Base-by-base conservation (phyloP, 2,888 invertebrate species). In the Coremacera marginata region DNA sequence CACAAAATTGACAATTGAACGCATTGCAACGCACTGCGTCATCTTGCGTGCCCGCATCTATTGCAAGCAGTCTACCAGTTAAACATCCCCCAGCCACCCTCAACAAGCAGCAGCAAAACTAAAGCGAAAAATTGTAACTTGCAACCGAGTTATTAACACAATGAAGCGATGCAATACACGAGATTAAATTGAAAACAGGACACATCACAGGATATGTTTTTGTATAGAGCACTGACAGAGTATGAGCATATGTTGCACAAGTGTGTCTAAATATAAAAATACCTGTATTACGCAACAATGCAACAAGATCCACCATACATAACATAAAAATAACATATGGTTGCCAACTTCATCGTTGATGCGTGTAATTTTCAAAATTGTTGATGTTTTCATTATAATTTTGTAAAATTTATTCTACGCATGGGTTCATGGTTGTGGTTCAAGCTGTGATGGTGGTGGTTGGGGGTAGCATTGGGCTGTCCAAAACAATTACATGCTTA, bases 21-120 rank as follows among this genome's bases (percentile, higher is more conserved):
- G 68, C 51, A 19, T 25, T 67, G 44, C 9, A 14, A 63, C 34
- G 68, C 51, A 19, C 22, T 67, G 22, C 14, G 37, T 19, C 62
- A 73, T 73, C 51, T 62, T 63, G 72, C 62, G 62, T 51, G n/a
- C 72, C 72, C 72, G 72, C 72, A 73, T 73, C 72, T 73, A 22
- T 34, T 4, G 55, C 70, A 31, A 55, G 34, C 51, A 70, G 27
- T 25, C 44, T n/a, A 57, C 19, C 55, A 25, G 31, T 31, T 9
- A 9, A 1, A 57, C 37, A 11, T 37, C 14, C 22, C 16, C 44
- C 16, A 37, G 7, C 27, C 70, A 55, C 57, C 57, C 52, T 22
- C 52, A 22, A 55, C 5, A 55, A 55, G 5, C 19, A 65, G 11
- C 63, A 31, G 16, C 2, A 34, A 27, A 34, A 27, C 25, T 37